Base-by-base conservation (phyloP, 2,888 invertebrate genomes). In the Rhyacophila evoluta region DNA sequence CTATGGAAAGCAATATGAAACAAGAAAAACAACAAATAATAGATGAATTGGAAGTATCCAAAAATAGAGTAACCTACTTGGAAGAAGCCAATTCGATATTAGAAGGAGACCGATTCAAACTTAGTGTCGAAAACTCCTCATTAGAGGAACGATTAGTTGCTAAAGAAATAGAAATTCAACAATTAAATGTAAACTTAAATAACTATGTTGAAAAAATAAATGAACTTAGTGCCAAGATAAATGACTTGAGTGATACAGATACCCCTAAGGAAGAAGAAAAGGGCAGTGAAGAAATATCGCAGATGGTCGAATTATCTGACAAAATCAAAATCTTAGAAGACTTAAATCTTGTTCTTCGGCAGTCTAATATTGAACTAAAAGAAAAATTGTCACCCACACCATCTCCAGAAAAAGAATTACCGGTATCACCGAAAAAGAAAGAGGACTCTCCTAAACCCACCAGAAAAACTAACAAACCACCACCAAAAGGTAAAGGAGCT, bases 1-100 rank as follows among this genome's bases (percentile, higher is more conserved):
- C 90, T 11, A 89, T 93, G 86, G 95, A 95, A 87, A 88, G 88
- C 70, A 92, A 93, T 81, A 92, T 94, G 91, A 94, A 93, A 84
- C 90, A 91, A 74, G 93, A 95, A 85, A 93, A 92, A 84, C 87
- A 88, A 39, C 89, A 86, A 84, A 86, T 94, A 75, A 84, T 91
- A 67, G 85, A 87, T 39, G 90, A 92, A 83, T 85, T 93, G 77
- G 87, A 89, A 81, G 88, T 89, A 82, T 92, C 91, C 85, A 90
- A 91, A 82, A 87, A 90, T 77, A 91, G 87, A 85, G 90, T 92
- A 73, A 84, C 84, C 71, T 89, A 88, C 83, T 86, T 93, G 81
- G 91, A 92, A 84, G 90, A 92, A 83, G 91, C 89, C 38, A 90
- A 92, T 82, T 86, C 87, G 69, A 89, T 88, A 82, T 86, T 90